These are phyloP conservation scores for Macroteleia sp. DNA, from an alignment of 2,888 invertebrate species.

Conservation along the genomic window DNA sequence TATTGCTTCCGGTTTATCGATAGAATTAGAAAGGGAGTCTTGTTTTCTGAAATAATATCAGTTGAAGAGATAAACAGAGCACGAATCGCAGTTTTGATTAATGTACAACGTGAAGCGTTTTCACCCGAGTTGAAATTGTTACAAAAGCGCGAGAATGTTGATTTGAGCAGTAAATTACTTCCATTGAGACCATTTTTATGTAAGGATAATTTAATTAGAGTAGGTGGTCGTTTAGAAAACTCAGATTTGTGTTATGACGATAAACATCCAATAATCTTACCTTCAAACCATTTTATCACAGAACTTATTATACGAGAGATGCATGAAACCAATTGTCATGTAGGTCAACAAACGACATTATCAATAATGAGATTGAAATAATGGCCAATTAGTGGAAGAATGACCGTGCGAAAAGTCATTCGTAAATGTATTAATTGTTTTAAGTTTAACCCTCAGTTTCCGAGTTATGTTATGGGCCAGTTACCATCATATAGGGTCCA, in stretches of 20 bases:
- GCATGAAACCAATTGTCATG: slow-evolving; percentile 31
- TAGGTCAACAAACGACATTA: slow-evolving; percentile 53
- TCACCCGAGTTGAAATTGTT: not conserved
- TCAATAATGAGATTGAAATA: slow-evolving; percentile 33
- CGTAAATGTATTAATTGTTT: slow-evolving; percentile 40
- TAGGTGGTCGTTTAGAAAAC: slow-evolving; percentile 53
- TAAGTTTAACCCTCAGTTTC: slow-evolving; percentile 10
- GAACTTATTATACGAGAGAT: slow-evolving; percentile 26
- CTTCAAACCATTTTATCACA: slow-evolving; percentile 25
- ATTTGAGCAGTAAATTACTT: not conserved
- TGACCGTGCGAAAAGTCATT: slow-evolving; percentile 37
- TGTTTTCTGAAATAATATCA: slow-evolving; percentile 3
- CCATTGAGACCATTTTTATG: slow-evolving; percentile 1
- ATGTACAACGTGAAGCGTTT: slow-evolving; percentile 2
- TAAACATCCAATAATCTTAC: slow-evolving; percentile 56
- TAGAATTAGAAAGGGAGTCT: not conserved
- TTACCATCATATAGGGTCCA: not conserved
- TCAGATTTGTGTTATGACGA: slow-evolving; percentile 15
- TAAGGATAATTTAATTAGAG: not conserved
- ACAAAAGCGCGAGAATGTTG: not conserved
- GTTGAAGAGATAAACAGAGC: not conserved
- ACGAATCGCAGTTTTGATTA: not conserved
- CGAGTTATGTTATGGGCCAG: not conserved
- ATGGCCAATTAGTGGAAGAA: slow-evolving; percentile 54
- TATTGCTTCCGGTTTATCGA: slow-evolving; percentile 9